phyloP scores from a whole-genome alignment of 2,888 invertebrate species.

The Anoncus sp. region DNA sequence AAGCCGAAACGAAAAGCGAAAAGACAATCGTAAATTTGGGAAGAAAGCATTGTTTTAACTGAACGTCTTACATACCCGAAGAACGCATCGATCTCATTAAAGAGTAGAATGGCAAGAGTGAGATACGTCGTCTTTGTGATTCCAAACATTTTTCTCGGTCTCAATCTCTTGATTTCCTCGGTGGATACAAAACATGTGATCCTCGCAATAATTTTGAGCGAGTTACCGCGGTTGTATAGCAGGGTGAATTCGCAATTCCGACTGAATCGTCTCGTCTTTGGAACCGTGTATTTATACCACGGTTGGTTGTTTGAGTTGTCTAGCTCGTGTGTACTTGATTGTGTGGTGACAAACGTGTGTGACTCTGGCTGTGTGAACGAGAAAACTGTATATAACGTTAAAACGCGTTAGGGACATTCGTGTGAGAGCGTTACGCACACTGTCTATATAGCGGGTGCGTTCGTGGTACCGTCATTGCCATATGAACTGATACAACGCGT shows the following conservation, averaged over 20 bases:
- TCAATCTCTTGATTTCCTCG: constrained; percentile 7
- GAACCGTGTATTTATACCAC: constrained; percentile 58
- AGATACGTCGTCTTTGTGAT: constrained; percentile 7
- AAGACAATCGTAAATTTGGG: not conserved
- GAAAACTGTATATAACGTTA: constrained; percentile 6
- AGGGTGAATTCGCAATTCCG: constrained; percentile 45
- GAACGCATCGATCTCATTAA: constrained; percentile 53
- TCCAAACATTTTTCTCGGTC: constrained; percentile 33
- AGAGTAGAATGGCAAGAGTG: constrained; percentile 30
- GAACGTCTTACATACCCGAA: constrained; percentile 51
- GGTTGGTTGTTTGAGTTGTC: constrained; percentile 35
- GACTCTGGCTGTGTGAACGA: constrained; percentile 1
- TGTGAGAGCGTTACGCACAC: not conserved
- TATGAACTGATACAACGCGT: constrained; percentile 37
- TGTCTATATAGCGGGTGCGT: not conserved
- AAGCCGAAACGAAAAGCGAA: not conserved
- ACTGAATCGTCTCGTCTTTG: constrained; percentile 57
- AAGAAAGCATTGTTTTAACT: not conserved
- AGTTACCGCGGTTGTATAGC: not conserved
- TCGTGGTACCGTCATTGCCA: constrained; percentile 38
- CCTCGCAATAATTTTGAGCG: not conserved
- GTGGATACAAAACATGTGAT: constrained; percentile 4
- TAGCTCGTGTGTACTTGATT: constrained; percentile 30
- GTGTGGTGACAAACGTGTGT: constrained; percentile 46
- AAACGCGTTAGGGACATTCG: not conserved